Evolutionary conservation across 2,113 vertebrate species (phyloP).

Genomic region (Ameiurus melas): DNA sequence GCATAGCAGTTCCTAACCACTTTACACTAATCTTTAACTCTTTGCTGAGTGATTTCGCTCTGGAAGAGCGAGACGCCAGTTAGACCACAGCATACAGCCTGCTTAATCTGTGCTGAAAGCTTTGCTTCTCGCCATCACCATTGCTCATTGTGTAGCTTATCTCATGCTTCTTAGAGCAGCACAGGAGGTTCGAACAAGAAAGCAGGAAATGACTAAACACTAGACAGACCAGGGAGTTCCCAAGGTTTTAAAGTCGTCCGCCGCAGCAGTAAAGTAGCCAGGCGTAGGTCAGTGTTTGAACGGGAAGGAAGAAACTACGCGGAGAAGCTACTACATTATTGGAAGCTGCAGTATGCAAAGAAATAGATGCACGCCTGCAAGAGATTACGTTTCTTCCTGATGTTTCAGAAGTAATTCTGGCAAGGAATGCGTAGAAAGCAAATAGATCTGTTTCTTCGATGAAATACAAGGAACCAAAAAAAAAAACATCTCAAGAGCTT

Average conservation of each 20-base stretch:
- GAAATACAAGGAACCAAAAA: background rate
- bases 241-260: background rate
- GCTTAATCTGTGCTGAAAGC: constrained; percentile 56
- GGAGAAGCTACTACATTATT: background rate
- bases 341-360: background rate
- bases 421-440: background rate
- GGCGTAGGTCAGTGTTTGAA: background rate
- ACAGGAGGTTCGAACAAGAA: constrained; percentile 21
- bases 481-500: background rate
- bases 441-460: no score
- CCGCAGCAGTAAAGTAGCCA: background rate
- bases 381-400: background rate
- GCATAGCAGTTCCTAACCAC: constrained; percentile 26
- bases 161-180: background rate
- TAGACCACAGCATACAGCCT: constrained; percentile 24
- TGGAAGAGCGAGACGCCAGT: constrained; percentile 41
- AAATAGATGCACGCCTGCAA: background rate
- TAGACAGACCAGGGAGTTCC: constrained; percentile 1
- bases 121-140: constrained; percentile 25
- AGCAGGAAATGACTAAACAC: constrained; percentile 10
- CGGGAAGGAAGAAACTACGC: no score
- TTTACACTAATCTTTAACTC: constrained; percentile 56
- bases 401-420: background rate
- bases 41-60: constrained; percentile 45
- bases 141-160: constrained; percentile 28